Evolutionary conservation across 2,113 vertebrate species (phyloP).

Genomic region (Atrichornis clamosus): DNA sequence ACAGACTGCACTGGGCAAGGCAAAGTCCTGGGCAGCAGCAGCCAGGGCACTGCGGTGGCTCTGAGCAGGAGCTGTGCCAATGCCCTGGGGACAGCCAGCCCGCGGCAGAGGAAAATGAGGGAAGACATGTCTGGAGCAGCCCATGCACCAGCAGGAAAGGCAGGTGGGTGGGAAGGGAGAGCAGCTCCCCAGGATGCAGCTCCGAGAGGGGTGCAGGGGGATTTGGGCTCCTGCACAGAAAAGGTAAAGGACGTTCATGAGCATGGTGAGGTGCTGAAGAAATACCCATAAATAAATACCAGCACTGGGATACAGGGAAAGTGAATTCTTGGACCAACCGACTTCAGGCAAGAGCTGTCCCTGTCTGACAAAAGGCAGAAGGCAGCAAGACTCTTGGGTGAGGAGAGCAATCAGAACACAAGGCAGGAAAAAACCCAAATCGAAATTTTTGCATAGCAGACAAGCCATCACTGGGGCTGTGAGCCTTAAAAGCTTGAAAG

Average conservation of each 20-base stretch:
- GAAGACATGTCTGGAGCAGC: neutral
- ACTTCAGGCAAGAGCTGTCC: neutral
- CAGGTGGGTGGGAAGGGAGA: neutral
- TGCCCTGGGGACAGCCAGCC: neutral
- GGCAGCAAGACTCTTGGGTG: neutral
- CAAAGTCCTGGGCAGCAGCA: neutral
- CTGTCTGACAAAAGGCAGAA: neutral
- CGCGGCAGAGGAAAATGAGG: neutral
- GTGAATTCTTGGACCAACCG: neutral
- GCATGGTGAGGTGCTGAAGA: neutral
- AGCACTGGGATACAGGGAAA: neutral
- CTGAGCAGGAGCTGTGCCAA: neutral
- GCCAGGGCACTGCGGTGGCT: neutral
- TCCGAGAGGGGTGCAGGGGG: accelerated
- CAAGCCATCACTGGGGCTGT: neutral
- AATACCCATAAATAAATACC: neutral
- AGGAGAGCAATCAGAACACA: neutral
- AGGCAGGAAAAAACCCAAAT: neutral
- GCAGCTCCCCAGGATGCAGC: neutral
- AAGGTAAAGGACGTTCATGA: neutral
- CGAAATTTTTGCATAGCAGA: neutral
- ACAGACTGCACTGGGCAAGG: neutral
- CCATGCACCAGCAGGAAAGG: accelerated
- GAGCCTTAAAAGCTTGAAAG: neutral
- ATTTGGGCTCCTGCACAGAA: neutral